phyloP scores from a whole-genome alignment of 2,113 vertebrate species.

The Spilogale gracilis region DNA sequence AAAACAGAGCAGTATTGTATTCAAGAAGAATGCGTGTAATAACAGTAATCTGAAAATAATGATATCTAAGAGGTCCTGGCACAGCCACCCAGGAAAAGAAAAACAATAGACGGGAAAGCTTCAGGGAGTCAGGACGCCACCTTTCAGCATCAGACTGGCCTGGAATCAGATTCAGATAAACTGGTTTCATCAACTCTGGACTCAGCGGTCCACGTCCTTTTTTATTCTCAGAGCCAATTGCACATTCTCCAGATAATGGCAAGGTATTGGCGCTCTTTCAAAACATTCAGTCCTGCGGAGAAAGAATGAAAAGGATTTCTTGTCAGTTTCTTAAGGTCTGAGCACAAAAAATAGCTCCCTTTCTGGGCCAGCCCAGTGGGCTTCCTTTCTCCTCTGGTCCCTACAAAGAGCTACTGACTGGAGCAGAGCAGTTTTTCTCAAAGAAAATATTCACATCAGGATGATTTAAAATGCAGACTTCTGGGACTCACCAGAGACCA shows the following conservation, averaged over 20 bases:
- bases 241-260: constrained; percentile 58
- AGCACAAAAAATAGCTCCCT: constrained; percentile 49
- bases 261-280: constrained; percentile 64
- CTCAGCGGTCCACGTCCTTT: not conserved
- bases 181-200: constrained; percentile 49
- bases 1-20: constrained; percentile 77
- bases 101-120: constrained; percentile 72
- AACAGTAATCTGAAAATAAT: constrained; percentile 82
- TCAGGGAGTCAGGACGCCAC: constrained; percentile 69
- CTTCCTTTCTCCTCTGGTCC: not conserved
- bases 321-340: constrained; percentile 34
- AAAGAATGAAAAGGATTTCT: constrained; percentile 59
- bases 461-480: constrained; percentile 5
- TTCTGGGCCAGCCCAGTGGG: not conserved
- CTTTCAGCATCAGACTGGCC: constrained; percentile 61
- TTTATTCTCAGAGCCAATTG: not conserved
- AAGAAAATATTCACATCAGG: not conserved
- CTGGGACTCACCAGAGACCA: not conserved
- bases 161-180: constrained; percentile 73
- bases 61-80: constrained; percentile 76
- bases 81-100: constrained; percentile 74
- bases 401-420: not conserved
- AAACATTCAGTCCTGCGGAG: constrained; percentile 44
- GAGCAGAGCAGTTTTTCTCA: not conserved
- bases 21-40: constrained; percentile 77